Evolutionary conservation across 2,113 vertebrate genomes (phyloP), one percentile per base, ranked within the genome.

Genomic region (Mus musculus): DNA sequence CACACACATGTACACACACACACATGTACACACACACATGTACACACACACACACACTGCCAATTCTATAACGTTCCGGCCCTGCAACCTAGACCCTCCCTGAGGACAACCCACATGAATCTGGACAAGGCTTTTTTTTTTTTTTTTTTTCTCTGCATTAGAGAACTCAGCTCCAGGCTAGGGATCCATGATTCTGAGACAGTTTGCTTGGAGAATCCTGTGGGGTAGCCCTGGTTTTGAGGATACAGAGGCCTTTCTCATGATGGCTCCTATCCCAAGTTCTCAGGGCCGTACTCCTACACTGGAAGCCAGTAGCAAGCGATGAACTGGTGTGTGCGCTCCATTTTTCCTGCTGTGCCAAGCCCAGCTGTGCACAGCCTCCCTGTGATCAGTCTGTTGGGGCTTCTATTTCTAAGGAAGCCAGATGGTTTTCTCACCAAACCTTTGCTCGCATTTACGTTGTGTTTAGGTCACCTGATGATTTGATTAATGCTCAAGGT

Each of bases 181-280:
- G 33, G 30, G 7, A 52, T 49, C 16, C 26, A 67, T 8, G 49
- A 19, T 1, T 49, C 28, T 49, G 0, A 49, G 28, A 52, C 59
- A 93, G 26, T 20, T 91, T 88, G 17, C 22, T 2, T 16, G 89
- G 52, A 1, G 24, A 80, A 11, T n/a, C 12, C 22, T 54, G 3
- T 0, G 0, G 9, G 12, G 1, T 2, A 76, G 3, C 26, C 80
- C 77, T 61, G 30, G 77, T 16, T 91, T 69, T 1, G 1, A 19
- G 4, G 36, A 10, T 12, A 1, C 11, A 5, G 8, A 61, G 20
- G 39, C 69, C 42, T 52, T 89, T 75, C 61, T n/a, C 54, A 67
- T 30, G 59, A 3, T 61, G 19, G 2, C 20, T 80, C 22, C 22
- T 26, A 12, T 22, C n/a, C 54, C 52, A 19, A 7, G 4, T 28